phyloP scores from a whole-genome alignment of 1,140 invertebrate genomes.

The Tetragnatha versicolor region DNA sequence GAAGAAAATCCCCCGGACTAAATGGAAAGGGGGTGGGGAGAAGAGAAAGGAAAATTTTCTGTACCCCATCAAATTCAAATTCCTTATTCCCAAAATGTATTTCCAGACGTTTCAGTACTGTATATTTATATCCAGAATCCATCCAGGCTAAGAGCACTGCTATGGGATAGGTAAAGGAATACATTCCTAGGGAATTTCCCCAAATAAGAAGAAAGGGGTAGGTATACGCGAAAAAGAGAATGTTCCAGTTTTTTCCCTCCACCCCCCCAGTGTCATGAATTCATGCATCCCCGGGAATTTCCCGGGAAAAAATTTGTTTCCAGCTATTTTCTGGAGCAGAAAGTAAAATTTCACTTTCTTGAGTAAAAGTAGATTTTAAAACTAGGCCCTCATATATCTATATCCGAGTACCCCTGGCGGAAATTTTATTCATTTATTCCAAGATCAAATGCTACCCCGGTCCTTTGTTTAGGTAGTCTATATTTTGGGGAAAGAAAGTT shows the following conservation, averaged over 20 bases:
- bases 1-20: constrained; percentile 9
- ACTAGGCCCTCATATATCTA: constrained; percentile 54
- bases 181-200: constrained; percentile 38
- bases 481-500: constrained; percentile 29
- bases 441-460: constrained; percentile 51
- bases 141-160: constrained; percentile 13
- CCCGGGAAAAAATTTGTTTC: constrained; percentile 49
- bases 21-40: constrained; percentile 8
- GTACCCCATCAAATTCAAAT: constrained; percentile 53
- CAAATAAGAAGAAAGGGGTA: constrained; percentile 30
- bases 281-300: constrained; percentile 36
- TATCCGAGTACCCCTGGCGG: not conserved
- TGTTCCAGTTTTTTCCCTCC: not conserved
- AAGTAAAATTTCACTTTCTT: constrained; percentile 55
- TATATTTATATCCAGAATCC: constrained; percentile 49
- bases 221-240: not conserved
- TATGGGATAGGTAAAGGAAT: constrained; percentile 44
- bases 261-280: constrained; percentile 32
- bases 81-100: constrained; percentile 41
- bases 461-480: constrained; percentile 53
- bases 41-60: constrained; percentile 11
- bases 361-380: constrained; percentile 54
- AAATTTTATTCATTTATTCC: constrained; percentile 55
- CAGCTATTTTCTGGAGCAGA: constrained; percentile 24
- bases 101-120: constrained; percentile 27